Evolutionary conservation across 2,797 vertebrate species (phyloP), one percentile per base, ranked within the genome.

Genomic region (Crocidura indochinensis): DNA sequence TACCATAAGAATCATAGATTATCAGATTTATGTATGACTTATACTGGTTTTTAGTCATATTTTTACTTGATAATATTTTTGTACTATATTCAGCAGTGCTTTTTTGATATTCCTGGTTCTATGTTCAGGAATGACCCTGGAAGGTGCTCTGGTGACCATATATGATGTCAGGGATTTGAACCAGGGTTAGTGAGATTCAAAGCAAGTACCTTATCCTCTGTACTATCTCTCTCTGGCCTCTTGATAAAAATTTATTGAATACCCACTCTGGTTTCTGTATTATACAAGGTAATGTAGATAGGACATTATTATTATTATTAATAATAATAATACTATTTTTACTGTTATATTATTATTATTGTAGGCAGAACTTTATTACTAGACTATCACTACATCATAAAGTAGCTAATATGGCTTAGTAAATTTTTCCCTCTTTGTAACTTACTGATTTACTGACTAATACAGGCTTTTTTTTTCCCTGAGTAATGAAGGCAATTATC

Each of bases 331-430:
- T 20, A 60, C 6, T 2, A 60, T 20, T 60, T 60, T 60, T 20
- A 60, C 74, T 86, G 53, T 60, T 4, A 60, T 20, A 38, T 60
- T 4, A 60, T 20, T 60, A 51, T 10, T 60, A 19, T n/a, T 56
- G 6, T 22, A 60, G 56, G 14, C 56, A 60, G 56, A 20, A 60
- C 56, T 20, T 60, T 60, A 60, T 60, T 20, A 60, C 74, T 86
- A 64, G 67, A 46, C 46, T 20, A 89, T 84, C 8, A 67, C 46
- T 91, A 75, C 65, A 77, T 92, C 24, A 60, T 91, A 86, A 92
- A 67, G 49, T 8, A 91, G 51, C n/a, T 92, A 69, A 74, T 46
- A 78, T 49, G 65, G 53, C 73, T 78, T 82, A 73, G 89, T 69
- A 86, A 92, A 65, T 3, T 85, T 88, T 75, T 49, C 47, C 22